A percentile compares a stretch with the other conserved stretches of the same genome.
Conservation (phyloP, 2,888 invertebrate species). For the Ochlodes sylvanus region DNA sequence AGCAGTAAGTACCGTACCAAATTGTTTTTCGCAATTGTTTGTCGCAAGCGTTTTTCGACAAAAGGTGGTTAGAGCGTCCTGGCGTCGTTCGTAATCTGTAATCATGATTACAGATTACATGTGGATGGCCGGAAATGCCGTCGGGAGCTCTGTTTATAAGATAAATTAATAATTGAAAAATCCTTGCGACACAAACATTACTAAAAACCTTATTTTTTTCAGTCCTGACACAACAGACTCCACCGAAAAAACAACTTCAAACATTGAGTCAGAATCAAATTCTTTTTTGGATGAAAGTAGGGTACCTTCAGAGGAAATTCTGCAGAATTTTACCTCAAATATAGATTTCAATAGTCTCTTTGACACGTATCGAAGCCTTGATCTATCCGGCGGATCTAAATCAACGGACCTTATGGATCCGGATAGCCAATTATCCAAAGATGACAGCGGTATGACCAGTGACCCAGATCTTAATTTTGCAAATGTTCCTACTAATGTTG, state of each 20-base stretch:
- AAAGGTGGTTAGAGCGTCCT: too few species aligned
- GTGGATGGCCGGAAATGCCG: too few species aligned
- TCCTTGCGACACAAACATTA: too few species aligned
- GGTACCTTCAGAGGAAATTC: constrained; percentile 67
- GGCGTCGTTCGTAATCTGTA: too few species aligned
- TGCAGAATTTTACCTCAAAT: constrained; percentile 64
- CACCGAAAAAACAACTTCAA: neutral
- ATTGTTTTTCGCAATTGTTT: too few species aligned
- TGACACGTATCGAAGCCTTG: constrained; percentile 64
- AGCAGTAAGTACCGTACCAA: constrained; percentile 45
- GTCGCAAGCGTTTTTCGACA: too few species aligned
- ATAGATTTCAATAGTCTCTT: constrained; percentile 67
- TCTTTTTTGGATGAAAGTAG: constrained; percentile 55
- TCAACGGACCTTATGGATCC: constrained; percentile 13
- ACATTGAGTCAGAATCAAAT: constrained; percentile 40
- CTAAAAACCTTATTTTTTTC: neutral
- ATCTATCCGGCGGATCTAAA: constrained; percentile 52
- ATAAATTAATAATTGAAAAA: neutral
- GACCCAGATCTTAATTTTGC: constrained; percentile 6
- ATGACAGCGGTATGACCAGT: neutral
- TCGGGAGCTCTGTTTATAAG: too few species aligned
- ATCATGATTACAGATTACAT: too few species aligned
- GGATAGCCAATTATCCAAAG: constrained; percentile 14
- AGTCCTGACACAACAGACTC: neutral
- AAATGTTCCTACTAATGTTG: neutral